Evolutionary conservation across 2,113 vertebrate species (phyloP).

Genomic region (Rhineura floridana): DNA sequence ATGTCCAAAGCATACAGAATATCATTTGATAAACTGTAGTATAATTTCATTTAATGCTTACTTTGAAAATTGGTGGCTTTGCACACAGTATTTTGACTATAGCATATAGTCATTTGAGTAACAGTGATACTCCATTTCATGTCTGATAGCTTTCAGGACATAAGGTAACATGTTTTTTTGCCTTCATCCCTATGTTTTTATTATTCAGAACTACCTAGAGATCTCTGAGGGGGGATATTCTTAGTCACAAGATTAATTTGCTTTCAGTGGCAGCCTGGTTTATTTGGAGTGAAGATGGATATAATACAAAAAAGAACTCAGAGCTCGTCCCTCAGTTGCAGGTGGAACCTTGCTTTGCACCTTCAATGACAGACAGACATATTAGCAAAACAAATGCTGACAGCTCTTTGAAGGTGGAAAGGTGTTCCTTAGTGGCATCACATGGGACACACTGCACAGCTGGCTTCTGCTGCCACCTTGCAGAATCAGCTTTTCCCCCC

Average conservation of each 20-base stretch:
- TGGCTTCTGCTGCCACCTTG: not conserved
- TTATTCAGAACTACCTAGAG: not conserved
- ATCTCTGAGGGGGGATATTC: constrained; percentile 31
- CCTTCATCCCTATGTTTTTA: constrained; percentile 18
- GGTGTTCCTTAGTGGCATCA: not conserved
- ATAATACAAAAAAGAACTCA: not conserved
- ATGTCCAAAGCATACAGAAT: constrained; percentile 55
- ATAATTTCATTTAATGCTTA: constrained; percentile 69
- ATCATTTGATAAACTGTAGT: constrained; percentile 60
- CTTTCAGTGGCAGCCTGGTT: constrained; percentile 27
- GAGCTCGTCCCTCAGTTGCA: not conserved
- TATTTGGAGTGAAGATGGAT: constrained; percentile 25
- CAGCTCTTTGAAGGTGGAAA: not conserved
- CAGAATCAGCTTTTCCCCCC: not conserved
- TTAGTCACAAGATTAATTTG: constrained; percentile 44
- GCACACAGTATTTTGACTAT: constrained; percentile 52
- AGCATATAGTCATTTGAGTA: constrained; percentile 32
- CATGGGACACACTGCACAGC: not conserved
- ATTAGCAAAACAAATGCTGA: not conserved
- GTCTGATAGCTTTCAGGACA: constrained; percentile 35
- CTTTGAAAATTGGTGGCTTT: constrained; percentile 67
- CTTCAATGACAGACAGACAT: not conserved
- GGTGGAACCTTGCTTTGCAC: not conserved
- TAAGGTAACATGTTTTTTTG: constrained; percentile 30
- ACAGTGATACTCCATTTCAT: constrained; percentile 48